Conservation (phyloP, 2,888 invertebrate genomes). For the Dioctria linearis region DNA sequence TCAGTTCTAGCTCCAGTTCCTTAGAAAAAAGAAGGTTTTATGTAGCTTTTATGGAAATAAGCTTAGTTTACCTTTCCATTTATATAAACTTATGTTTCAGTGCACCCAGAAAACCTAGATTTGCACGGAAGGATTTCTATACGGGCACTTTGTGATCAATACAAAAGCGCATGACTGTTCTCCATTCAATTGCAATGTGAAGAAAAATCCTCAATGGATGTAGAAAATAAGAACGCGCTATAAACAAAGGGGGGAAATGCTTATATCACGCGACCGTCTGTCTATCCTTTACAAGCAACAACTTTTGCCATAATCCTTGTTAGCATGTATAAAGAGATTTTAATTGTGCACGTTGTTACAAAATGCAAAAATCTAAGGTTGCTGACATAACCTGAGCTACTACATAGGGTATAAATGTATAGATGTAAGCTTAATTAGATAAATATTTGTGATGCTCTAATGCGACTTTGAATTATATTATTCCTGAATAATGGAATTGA, state of each 20-base stretch:
- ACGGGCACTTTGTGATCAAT: constrained; percentile 29
- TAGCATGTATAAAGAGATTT: too few relatives aligned
- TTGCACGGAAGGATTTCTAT: not conserved
- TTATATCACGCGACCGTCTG: constrained; percentile 33
- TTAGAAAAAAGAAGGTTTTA: not conserved
- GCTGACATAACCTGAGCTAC: too few relatives aligned
- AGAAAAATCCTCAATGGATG: constrained; percentile 35
- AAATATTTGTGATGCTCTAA: too few relatives aligned
- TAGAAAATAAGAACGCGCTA: constrained; percentile 23
- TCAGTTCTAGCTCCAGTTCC: not conserved
- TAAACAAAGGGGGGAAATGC: constrained; percentile 25
- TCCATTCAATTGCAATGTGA: constrained; percentile 15
- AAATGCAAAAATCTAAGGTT: too few relatives aligned
- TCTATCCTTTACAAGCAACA: not conserved
- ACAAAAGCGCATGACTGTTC: constrained; percentile 41
- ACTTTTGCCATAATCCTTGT: not conserved
- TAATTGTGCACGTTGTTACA: too few relatives aligned
- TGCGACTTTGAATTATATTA: not conserved
- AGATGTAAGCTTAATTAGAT: too few relatives aligned
- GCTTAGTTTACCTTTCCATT: not conserved
- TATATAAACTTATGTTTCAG: not conserved
- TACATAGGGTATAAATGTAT: too few relatives aligned
- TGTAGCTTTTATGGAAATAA: not conserved
- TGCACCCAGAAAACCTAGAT: not conserved
- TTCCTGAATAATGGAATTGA: constrained; percentile 7